A percentile compares a stretch with the other conserved stretches of the same genome.
These are phyloP conservation scores for Chelonoidis abingdonii DNA, from an alignment of 2,113 vertebrate genomes.

Conservation along the genomic window DNA sequence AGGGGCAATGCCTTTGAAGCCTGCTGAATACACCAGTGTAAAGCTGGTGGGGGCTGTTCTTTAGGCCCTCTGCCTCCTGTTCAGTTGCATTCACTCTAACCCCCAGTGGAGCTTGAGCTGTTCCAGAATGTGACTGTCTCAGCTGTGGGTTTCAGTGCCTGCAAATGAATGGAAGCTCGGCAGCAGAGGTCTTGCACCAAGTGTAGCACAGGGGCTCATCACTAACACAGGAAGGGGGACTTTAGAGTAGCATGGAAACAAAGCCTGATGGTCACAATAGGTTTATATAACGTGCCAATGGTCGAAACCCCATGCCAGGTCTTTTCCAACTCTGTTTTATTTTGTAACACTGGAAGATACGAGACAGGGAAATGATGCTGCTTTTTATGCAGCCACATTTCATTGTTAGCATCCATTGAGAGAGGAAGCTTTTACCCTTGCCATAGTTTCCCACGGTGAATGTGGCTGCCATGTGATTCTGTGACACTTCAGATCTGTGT, in stretches of 20 bases:
- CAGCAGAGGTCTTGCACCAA: background rate
- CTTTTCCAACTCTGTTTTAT: background rate
- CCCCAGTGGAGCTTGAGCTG: background rate
- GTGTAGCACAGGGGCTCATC: background rate
- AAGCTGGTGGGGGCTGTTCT: background rate
- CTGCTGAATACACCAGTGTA: background rate
- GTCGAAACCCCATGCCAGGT: background rate
- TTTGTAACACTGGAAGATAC: background rate
- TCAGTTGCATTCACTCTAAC: background rate
- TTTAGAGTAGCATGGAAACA: background rate
- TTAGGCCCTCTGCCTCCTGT: background rate
- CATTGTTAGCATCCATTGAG: background rate
- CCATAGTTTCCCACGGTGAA: background rate
- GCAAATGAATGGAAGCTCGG: background rate
- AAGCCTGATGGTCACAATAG: background rate
- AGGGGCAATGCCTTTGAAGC: background rate
- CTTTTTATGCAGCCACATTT: background rate
- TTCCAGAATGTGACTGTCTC: background rate
- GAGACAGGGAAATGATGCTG: background rate
- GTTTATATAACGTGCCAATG: background rate
- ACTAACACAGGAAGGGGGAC: background rate
- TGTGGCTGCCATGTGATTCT: background rate
- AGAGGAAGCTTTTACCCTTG: background rate
- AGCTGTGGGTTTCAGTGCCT: background rate
- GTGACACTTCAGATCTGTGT: background rate